Percentiles rank a stretch among this genome's conserved stretches.
These are phyloP conservation scores for Cyphomyrus plagiostoma DNA, from an alignment of 2,113 vertebrate species.

Conservation along the genomic window DNA sequence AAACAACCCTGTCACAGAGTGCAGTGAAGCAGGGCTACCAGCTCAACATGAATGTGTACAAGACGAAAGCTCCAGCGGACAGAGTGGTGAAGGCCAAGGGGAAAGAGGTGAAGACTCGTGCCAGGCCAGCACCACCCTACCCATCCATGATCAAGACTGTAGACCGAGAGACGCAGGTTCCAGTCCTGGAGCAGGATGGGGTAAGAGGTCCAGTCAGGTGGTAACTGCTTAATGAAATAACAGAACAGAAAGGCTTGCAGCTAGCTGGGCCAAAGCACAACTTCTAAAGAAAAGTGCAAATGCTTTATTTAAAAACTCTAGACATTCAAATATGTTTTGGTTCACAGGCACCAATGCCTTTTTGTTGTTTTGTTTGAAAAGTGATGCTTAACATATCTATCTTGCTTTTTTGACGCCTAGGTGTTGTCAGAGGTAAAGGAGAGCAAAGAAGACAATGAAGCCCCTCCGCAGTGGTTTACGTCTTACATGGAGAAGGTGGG, in stretches of 20 bases:
- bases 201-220: slow-evolving; percentile 38
- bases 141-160: slow-evolving; percentile 66
- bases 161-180: slow-evolving; percentile 68
- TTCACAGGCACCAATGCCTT: neutral
- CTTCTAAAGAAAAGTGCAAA: neutral
- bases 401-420: slow-evolving; percentile 35
- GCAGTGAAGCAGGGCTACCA: slow-evolving; percentile 82
- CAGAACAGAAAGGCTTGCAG: neutral
- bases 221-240: neutral
- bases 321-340: too few relatives aligned
- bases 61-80: slow-evolving; percentile 54
- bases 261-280: neutral
- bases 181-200: slow-evolving; percentile 57
- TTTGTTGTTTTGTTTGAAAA: neutral
- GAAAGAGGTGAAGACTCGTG: slow-evolving; percentile 63
- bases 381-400: neutral
- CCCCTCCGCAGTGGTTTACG: slow-evolving; percentile 88
- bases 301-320: neutral
- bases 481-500: slow-evolving; percentile 87
- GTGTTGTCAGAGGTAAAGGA: slow-evolving; percentile 55
- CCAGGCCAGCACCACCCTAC: slow-evolving; percentile 63
- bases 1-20: slow-evolving; percentile 59
- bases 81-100: slow-evolving; percentile 56
- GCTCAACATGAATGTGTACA: slow-evolving; percentile 86
- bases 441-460: slow-evolving; percentile 64